Base-by-base conservation (phyloP, 2,797 vertebrate genomes). In the Myotis vivesi region DNA sequence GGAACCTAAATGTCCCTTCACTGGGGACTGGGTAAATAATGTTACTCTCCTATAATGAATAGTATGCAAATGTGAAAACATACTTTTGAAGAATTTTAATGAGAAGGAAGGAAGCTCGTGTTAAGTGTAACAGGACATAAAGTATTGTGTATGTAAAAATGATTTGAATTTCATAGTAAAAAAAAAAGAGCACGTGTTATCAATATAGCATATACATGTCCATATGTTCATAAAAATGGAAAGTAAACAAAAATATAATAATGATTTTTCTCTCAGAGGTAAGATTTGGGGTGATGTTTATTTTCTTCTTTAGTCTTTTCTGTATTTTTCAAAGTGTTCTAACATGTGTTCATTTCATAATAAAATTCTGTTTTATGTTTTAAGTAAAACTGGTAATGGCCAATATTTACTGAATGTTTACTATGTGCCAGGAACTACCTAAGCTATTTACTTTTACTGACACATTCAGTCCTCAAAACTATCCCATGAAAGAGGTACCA, bases 321-420 rank as follows among this genome's bases (percentile, higher is more conserved):
- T 89, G 2, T 71, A 80, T 30, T 89, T 94, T 46, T n/a, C 19
- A 91, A 93, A 93, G 68, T 77, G 16, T 84, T 89, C 69, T 55
- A 87, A 62, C 38, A 72, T 28, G 2, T 38, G 83, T 72, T 57
- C 22, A 84, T 84, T 87, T 95, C 71, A 72, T 51, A 91, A 83
- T 86, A 90, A 93, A 92, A 68, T 88, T 81, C 2, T 66, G 3
- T 75, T 72, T 87, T 33, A n/a, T 22, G 36, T 95, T 28, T 72
- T 95, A 86, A 91, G 41, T 84, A 86, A n/a, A 59, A 57, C 83
- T 76, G 46, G 51, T 23, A 82, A 17, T 80, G 15, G 36, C 2
- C 57, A 83, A 38, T 57, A 46, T 57, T 83, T 71, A 59, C 44
- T 69, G 46, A 87, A 23, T 6, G 9, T 36, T 94, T 75, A 57